Evolutionary conservation across 2,888 invertebrate genomes (phyloP), one percentile per base, ranked within the genome.

Genomic region (Agonopterix subpropinquella): DNA sequence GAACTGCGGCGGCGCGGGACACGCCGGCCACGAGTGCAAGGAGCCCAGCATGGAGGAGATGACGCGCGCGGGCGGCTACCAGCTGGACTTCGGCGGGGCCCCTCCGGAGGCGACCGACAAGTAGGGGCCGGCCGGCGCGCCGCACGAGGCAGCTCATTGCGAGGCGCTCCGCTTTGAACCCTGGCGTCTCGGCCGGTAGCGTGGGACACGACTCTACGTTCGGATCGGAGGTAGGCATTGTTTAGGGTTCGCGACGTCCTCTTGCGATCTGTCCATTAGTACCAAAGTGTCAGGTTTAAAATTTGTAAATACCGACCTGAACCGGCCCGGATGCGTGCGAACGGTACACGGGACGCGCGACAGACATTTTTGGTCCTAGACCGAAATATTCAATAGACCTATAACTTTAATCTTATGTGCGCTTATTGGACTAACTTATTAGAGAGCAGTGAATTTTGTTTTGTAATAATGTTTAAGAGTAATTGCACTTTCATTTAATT

Each of bases 11-110:
- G 94, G 93, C 48, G 91, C 92, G 49, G 93, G 92, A 47, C 98
- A 98, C 79, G 90, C 91, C 47, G 96, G 96, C 18, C 90, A 92
- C 64, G 97, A 97, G 62, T 98, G 98, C 78, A 94, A 94, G 70
- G 96, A 96, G 75, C 94, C 94, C 56, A 96, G 96, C 50, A 96
- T 98, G 92, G 97, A 98, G 78, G 96, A 96, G 80, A 94, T 96
- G 84, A 95, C 96, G 41, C 91, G 93, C 62, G 91, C 92, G 57
- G 92, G 92, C 57, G 90, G 91, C 54, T 93, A 92, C 68, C 92
- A 91, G 76, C 80, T 93, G 53, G 93, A 93, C 77, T 93, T 91
- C 73, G 87, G 89, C 46, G 87, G 89, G 46, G 84, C 87, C 44
- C 84, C 87, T 50, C 82, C 83, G 43, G 88, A 87, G 48, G 57